These are phyloP conservation scores for Plebejus melissa DNA, from an alignment of 2,888 invertebrate genomes.

Conservation along the genomic window DNA sequence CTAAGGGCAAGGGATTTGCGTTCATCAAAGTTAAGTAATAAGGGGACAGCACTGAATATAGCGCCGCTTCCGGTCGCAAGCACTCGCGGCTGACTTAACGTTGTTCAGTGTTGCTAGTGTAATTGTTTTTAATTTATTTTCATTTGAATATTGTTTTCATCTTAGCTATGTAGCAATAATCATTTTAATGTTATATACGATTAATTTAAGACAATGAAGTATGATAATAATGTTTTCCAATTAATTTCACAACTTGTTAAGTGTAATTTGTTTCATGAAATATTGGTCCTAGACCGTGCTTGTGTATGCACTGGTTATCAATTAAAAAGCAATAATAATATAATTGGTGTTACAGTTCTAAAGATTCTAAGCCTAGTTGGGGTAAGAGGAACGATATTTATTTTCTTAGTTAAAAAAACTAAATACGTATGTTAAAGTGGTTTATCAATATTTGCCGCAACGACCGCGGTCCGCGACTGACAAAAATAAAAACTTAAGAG, in stretches of 20 bases:
- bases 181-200: not conserved
- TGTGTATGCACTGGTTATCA: not conserved
- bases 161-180: not conserved
- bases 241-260: not conserved
- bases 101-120: not conserved
- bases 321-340: not conserved
- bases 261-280: not conserved
- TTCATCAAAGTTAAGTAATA: too few relatives aligned
- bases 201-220: not conserved
- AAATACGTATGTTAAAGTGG: not conserved
- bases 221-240: not conserved
- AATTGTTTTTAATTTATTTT: slow-evolving; percentile 1
- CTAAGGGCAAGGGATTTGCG: too few relatives aligned
- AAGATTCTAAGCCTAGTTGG: not conserved
- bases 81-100: not conserved
- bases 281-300: not conserved
- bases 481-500: too few relatives aligned
- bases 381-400: not conserved
- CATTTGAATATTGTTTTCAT: not conserved
- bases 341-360: not conserved
- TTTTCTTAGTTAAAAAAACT: not conserved
- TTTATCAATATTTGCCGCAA: too few relatives aligned
- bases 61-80: not conserved
- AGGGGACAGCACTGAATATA: not conserved
- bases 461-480: too few relatives aligned